Conservation (phyloP, 2,888 invertebrate species). For the Nipponacmea schrenckii region DNA sequence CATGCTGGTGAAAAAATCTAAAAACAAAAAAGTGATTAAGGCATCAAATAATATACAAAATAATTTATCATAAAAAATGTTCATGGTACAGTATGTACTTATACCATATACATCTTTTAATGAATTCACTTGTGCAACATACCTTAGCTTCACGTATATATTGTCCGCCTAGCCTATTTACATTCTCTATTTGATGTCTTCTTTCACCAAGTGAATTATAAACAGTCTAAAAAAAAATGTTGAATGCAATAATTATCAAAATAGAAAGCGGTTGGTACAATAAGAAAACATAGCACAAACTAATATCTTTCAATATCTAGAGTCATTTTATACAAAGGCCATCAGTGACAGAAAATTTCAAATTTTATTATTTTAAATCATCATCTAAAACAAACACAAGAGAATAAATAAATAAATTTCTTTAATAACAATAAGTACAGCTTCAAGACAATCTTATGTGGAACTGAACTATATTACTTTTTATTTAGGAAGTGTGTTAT, state of each 20-base stretch:
- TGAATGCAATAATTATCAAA: too few relatives aligned
- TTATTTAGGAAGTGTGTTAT: too few relatives aligned
- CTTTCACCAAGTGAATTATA: constrained; percentile 93
- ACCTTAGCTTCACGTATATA: constrained; percentile 98
- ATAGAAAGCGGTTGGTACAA: background rate
- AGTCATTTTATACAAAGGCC: too few relatives aligned
- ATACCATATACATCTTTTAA: background rate
- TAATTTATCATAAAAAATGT: background rate
- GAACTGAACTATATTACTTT: too few relatives aligned
- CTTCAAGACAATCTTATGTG: too few relatives aligned
- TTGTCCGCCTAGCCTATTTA: constrained; percentile 93
- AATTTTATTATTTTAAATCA: too few relatives aligned
- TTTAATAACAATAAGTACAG: too few relatives aligned
- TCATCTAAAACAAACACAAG: too few relatives aligned
- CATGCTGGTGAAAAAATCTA: background rate
- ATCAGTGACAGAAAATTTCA: too few relatives aligned
- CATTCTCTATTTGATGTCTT: constrained; percentile 92
- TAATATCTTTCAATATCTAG: background rate
- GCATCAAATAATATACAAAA: too few relatives aligned
- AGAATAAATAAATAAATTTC: too few relatives aligned
- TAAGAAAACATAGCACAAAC: background rate
- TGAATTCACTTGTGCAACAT: constrained; percentile 10
- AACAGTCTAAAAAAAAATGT: constrained; percentile 78
- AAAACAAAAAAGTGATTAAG: too few relatives aligned
- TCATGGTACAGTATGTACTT: background rate